phyloP scores from a whole-genome alignment of 2,113 vertebrate species.

The Hemichromis elongatus region DNA sequence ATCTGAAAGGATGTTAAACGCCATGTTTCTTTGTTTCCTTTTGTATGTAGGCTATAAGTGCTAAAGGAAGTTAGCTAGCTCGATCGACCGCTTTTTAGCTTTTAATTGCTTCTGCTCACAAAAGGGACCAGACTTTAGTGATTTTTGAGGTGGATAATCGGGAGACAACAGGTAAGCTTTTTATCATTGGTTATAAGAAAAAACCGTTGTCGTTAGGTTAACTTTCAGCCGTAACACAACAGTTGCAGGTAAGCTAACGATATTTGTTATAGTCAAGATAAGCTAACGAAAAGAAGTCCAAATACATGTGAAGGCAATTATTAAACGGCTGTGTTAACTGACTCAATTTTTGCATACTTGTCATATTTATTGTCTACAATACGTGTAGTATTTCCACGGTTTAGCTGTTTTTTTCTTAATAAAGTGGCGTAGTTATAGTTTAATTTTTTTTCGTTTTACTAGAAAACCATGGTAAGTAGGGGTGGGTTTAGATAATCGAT shows the following conservation, averaged over 20 bases:
- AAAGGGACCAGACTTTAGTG: background rate
- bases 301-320: background rate
- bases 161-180: background rate
- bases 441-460: background rate
- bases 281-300: background rate
- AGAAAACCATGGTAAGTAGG: background rate
- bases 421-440: background rate
- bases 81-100: background rate
- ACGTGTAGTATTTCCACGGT: no score
- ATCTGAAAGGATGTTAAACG: background rate
- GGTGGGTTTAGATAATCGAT: no score
- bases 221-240: background rate
- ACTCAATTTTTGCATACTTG: background rate
- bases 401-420: background rate
- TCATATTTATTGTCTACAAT: background rate
- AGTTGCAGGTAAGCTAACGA: background rate
- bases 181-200: background rate
- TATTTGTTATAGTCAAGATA: background rate
- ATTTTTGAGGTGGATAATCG: background rate
- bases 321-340: background rate
- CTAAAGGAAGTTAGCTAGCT: background rate
- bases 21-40: background rate
- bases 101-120: background rate
- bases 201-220: background rate
- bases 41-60: background rate